Evolutionary conservation across 2,888 invertebrate genomes (phyloP), one percentile per base, ranked within the genome.

Genomic region (Tribolium freemani): DNA sequence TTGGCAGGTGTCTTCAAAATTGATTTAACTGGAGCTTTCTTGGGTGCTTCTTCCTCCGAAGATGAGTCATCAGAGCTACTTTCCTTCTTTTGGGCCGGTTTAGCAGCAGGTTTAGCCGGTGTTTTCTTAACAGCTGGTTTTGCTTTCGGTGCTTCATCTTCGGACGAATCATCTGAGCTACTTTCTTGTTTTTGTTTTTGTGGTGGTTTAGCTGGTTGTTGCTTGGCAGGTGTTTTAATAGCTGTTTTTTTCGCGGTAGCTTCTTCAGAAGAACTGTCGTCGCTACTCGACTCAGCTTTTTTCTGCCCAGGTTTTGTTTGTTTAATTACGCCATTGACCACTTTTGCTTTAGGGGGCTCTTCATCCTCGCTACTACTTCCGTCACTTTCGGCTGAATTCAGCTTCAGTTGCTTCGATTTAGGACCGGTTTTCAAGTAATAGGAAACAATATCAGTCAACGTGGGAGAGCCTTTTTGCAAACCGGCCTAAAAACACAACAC

Each of bases 381-480:
- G n/a, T 82, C 81, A 54, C 78, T 78, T 53, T 76, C 75, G 10
- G 31, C 74, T 11, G 69, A 13, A 48, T 68, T 69, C 54, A 75
- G n/a, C 70, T 78, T 78, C 8, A 79, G 61, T 71, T 81, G 81
- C 31, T 90, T 83, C 56, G 90, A 89, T 71, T 87, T 88, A 11
- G 82, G 76, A 46, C 86, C 83, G 73, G 85, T 88, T 80, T 90
- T 89, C 82, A 90, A 88, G 81, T 88, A 92, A 79, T 89, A 88
- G 5, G 86, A 83, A 13, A 91, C 76, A 9, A 94, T 88, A 8
- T 93, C 93, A 8, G 84, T 76, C n/a, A 94, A 85, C 8, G 89
- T 87, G 0, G 93, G 92, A 0, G 90, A 88, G 64, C 91, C 92
- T 84, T 93, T 93, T 0, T 88, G 88, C 58, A 92, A 85, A 6